Base-by-base conservation (phyloP, 2,113 vertebrate species). In the Mohoua ochrocephala region DNA sequence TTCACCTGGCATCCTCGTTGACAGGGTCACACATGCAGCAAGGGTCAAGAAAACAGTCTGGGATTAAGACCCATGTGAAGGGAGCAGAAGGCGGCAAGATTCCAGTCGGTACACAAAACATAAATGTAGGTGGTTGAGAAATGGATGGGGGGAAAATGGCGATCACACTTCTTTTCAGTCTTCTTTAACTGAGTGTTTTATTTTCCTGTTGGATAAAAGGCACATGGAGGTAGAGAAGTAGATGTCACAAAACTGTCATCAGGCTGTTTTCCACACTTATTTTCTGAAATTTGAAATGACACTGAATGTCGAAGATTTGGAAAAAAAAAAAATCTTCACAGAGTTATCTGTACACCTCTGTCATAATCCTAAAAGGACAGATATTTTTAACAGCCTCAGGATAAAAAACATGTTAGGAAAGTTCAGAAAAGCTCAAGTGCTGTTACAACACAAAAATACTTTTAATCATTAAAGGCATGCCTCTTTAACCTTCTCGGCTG, bases 261-360 rank as follows among this genome's bases (percentile, higher is more conserved):
- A 70, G 60, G 7, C 83, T 97, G 86, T 89, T 95, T 95, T 95
- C 80, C n/a, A 76, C 80, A 60, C 50, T 81, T 96, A 95, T 91
- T 93, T 95, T 89, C 71, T 95, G 71, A 91, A 89, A 94, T 92
- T 84, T 95, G 50, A 86, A 95, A 89, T 95, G 83, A 92, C 93
- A 78, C 33, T 35, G 45, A 93, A 92, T 67, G 76, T 81, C 84
- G 88, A 94, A 92, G 63, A 74, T 88, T 60, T 35, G 8, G 7
- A 61, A 59, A 70, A 78, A 60, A 84, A 70, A 78, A 50, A 65
- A 39, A 11, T 89, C 53, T 95, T 93, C 60, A 67, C 60, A 82
- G 73, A 95, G 47, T 47, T 96, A 75, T 95, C 93, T 91, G 73
- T 75, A 95, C 84, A 97, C 95, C 91, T 95, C 96, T 95, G 93